phyloP scores from a whole-genome alignment of 92 coral and sea anemone genomes.

The Actinostola sp. region DNA sequence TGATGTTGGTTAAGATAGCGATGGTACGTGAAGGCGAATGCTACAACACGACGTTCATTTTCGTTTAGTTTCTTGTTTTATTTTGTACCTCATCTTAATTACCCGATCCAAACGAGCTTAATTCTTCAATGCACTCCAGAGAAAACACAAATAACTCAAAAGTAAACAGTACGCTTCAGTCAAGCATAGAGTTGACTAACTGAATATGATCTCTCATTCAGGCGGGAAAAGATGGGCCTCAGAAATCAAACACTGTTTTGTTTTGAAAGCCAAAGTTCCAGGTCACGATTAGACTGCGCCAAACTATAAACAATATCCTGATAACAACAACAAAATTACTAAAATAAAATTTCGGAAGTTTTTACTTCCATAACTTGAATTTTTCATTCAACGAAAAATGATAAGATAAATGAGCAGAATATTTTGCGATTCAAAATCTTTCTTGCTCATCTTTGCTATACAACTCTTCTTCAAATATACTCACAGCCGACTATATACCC shows the following conservation, averaged over 20 bases:
- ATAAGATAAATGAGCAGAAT: no score
- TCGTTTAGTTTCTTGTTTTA: slow-evolving; percentile 21
- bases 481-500: background rate
- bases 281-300: slow-evolving; percentile 24
- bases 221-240: slow-evolving; percentile 28
- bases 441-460: slow-evolving; percentile 12
- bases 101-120: slow-evolving; percentile 21
- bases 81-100: slow-evolving; percentile 17
- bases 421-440: slow-evolving; percentile 4
- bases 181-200: slow-evolving; percentile 33
- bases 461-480: slow-evolving; percentile 25
- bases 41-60: slow-evolving; percentile 5
- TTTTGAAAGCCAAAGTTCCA: slow-evolving; percentile 20
- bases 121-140: slow-evolving; percentile 33
- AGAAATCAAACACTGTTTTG: slow-evolving; percentile 28
- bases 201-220: slow-evolving; percentile 35
- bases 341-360: no score
- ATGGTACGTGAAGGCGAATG: slow-evolving; percentile 7
- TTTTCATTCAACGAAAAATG: no score
- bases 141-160: slow-evolving; percentile 38
- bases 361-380: no score
- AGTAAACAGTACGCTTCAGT: slow-evolving; percentile 44
- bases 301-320: slow-evolving; percentile 12
- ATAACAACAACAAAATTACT: no score
- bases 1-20: slow-evolving; percentile 21